phyloP scores from a whole-genome alignment of 2,888 invertebrate genomes.

The Helleia helle region DNA sequence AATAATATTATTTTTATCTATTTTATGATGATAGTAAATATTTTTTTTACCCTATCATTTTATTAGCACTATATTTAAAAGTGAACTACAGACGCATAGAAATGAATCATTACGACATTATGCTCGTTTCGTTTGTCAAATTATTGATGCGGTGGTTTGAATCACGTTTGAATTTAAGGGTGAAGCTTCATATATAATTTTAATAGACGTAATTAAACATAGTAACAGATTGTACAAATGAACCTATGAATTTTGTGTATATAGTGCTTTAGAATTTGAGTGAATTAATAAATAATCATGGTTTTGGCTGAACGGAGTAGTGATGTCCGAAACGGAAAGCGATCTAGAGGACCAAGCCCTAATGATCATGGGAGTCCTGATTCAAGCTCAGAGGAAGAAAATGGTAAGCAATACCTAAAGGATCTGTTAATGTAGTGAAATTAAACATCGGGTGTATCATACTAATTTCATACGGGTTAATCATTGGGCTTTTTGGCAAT shows the following conservation, averaged over 20 bases:
- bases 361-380: conserved; percentile 87
- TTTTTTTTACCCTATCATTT: no score
- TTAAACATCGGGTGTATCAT: conserved; percentile 1
- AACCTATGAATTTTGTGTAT: conserved; percentile 21
- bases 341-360: conserved; percentile 93
- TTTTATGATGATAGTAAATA: not conserved
- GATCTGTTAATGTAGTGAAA: not conserved
- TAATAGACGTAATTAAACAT: conserved; percentile 29
- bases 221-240: conserved; percentile 22
- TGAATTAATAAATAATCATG: conserved; percentile 72
- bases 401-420: conserved; percentile 70
- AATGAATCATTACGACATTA: conserved; percentile 36
- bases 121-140: conserved; percentile 55
- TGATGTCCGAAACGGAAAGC: conserved; percentile 89
- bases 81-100: conserved; percentile 57
- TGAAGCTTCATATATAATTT: conserved; percentile 47
- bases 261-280: conserved; percentile 31
- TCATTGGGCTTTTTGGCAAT: not conserved
- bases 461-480: not conserved
- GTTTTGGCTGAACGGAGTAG: conserved; percentile 91
- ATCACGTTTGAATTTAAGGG: conserved; percentile 71
- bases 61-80: conserved; percentile 20
- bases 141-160: conserved; percentile 75
- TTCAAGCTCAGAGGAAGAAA: conserved; percentile 90
- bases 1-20: not conserved